A percentile compares a stretch with the other conserved stretches of the same genome.
Evolutionary conservation across 2,797 vertebrate species (phyloP).

Genomic region (Graptemys geographica): DNA sequence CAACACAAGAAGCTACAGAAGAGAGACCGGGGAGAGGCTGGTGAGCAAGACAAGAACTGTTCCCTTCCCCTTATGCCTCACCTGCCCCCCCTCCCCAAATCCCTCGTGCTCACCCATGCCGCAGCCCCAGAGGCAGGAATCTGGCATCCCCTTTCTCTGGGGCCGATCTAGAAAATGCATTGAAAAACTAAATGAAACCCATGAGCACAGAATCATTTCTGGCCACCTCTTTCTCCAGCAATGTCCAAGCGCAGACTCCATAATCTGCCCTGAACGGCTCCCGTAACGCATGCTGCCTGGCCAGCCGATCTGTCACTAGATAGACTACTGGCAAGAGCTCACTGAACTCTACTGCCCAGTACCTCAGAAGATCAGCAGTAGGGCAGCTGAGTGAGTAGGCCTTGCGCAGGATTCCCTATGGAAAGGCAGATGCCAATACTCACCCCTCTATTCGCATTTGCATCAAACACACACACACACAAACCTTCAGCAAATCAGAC

Average conservation of each 20-base stretch:
- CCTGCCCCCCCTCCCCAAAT: rapidly evolving
- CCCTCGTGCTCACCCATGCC: rapidly evolving
- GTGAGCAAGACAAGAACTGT: background rate
- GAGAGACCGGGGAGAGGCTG: background rate
- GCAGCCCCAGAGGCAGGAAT: background rate
- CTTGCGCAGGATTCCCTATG: background rate
- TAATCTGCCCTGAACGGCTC: background rate
- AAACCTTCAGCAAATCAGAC: background rate
- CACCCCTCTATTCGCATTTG: background rate
- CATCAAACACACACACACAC: too few species aligned
- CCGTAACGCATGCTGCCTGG: rapidly evolving
- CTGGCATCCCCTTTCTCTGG: background rate
- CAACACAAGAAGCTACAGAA: background rate
- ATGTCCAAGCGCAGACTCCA: background rate
- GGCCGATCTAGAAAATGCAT: background rate
- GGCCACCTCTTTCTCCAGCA: background rate
- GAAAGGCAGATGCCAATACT: background rate
- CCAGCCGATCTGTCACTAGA: background rate
- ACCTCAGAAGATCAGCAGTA: background rate
- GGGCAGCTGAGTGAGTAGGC: background rate
- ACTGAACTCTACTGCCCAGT: background rate
- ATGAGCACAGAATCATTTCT: background rate
- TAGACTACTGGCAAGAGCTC: background rate
- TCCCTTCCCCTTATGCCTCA: rapidly evolving
- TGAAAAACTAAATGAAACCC: background rate